Conservation (phyloP, 2,113 vertebrate genomes). For the Oriolus oriolus region DNA sequence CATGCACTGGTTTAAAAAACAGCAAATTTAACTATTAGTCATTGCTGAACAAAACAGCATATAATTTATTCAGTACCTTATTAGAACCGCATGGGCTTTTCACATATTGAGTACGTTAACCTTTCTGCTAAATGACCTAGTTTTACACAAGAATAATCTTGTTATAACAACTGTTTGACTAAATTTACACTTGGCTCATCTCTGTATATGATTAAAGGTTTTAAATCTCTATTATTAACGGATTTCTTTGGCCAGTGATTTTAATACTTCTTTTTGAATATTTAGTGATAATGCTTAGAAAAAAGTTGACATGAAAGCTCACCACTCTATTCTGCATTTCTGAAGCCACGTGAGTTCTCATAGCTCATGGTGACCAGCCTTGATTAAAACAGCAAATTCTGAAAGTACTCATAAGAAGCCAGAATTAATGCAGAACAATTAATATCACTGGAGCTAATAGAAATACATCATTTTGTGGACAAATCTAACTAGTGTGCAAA, state of each 20-base stretch:
- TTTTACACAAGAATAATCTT: background rate
- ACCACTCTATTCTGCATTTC: background rate
- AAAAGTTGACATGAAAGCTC: background rate
- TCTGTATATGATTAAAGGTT: background rate
- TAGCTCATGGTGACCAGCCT: background rate
- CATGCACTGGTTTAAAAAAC: background rate
- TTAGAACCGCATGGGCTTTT: background rate
- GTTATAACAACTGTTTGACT: background rate
- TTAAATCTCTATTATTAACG: background rate
- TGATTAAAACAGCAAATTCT: background rate
- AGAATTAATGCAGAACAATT: background rate
- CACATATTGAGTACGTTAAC: background rate
- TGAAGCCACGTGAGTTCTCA: background rate
- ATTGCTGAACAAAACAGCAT: background rate
- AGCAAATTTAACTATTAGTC: background rate
- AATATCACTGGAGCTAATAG: background rate
- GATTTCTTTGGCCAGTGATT: background rate
- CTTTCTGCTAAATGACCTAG: background rate
- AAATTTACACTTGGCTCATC: background rate
- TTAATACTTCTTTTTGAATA: background rate
- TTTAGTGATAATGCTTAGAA: background rate
- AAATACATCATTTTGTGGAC: rapidly evolving
- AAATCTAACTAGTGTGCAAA: background rate
- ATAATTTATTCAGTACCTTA: background rate
- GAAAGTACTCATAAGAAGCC: background rate